phyloP scores from a whole-genome alignment of 2,113 vertebrate species.

The Stomatorhinus ivindoensis region DNA sequence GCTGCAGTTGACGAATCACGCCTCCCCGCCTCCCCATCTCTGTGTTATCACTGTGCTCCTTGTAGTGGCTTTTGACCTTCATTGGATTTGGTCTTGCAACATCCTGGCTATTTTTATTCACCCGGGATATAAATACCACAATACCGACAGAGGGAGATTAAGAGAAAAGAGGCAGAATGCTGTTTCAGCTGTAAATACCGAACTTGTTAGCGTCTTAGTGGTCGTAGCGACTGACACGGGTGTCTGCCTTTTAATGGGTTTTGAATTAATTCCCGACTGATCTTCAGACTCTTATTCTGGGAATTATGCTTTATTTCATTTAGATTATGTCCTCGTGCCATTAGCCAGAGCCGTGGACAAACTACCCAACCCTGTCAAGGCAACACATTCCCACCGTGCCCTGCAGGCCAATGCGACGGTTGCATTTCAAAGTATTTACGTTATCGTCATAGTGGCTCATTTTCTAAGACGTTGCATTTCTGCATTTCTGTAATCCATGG shows the following conservation, averaged over 20 bases:
- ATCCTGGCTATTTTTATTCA: not conserved
- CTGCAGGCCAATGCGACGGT: not conserved
- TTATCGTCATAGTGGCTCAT: not conserved
- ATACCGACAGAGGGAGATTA: not conserved
- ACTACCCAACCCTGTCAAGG: not conserved
- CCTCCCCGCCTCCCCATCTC: too few species aligned
- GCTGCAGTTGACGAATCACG: not conserved
- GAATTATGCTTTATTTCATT: not conserved
- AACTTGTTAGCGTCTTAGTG: not conserved
- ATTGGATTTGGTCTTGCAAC: not conserved
- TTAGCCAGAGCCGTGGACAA: not conserved
- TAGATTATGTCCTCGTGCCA: not conserved
- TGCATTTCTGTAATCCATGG: not conserved
- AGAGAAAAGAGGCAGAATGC: not conserved
- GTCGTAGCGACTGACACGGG: not conserved
- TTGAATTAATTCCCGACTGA: not conserved
- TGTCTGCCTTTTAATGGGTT: not conserved
- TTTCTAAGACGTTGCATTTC: not conserved
- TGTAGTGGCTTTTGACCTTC: not conserved
- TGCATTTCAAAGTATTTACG: not conserved
- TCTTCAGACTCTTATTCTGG: not conserved
- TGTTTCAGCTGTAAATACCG: not conserved
- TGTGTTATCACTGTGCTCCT: not conserved
- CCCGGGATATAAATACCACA: not conserved
- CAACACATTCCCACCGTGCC: not conserved